phyloP scores from a whole-genome alignment of 1,140 invertebrate species.

The Apolygus lucorum region DNA sequence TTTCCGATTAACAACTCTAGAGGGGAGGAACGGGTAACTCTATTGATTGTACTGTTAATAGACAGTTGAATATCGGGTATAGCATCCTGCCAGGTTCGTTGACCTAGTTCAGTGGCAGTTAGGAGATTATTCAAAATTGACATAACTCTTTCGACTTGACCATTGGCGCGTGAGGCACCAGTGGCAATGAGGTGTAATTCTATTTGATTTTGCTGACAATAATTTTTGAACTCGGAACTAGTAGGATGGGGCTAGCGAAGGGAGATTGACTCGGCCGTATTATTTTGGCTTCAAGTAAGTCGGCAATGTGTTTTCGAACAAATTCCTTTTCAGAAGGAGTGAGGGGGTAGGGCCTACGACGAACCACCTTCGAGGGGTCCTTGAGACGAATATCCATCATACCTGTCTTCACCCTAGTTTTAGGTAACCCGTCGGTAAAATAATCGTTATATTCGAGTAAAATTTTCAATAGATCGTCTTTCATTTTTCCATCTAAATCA shows the following conservation, averaged over 20 bases:
- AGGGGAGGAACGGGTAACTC: no score
- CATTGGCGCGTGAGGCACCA: no score
- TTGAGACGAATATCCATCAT: neutral
- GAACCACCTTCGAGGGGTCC: slow-evolving; percentile 22
- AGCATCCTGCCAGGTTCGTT: no score
- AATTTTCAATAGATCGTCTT: neutral
- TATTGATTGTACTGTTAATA: no score
- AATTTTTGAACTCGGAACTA: no score
- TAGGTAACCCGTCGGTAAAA: neutral
- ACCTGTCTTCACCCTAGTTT: slow-evolving; percentile 9
- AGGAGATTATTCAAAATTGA: no score
- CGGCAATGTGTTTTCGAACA: slow-evolving; percentile 21
- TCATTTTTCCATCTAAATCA: neutral
- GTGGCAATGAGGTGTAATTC: no score
- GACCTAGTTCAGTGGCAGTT: no score
- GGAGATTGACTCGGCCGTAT: slow-evolving; percentile 33
- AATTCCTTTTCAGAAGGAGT: slow-evolving; percentile 15
- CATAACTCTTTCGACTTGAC: no score
- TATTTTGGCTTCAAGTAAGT: slow-evolving; percentile 18
- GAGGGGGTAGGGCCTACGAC: slow-evolving; percentile 25
- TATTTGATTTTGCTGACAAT: no score
- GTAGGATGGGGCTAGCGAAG: slow-evolving; percentile 36
- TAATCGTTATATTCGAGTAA: neutral
- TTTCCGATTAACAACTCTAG: no score
- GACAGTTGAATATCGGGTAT: no score